Conservation (phyloP, 2,113 vertebrate species). For the Euleptes europaea region DNA sequence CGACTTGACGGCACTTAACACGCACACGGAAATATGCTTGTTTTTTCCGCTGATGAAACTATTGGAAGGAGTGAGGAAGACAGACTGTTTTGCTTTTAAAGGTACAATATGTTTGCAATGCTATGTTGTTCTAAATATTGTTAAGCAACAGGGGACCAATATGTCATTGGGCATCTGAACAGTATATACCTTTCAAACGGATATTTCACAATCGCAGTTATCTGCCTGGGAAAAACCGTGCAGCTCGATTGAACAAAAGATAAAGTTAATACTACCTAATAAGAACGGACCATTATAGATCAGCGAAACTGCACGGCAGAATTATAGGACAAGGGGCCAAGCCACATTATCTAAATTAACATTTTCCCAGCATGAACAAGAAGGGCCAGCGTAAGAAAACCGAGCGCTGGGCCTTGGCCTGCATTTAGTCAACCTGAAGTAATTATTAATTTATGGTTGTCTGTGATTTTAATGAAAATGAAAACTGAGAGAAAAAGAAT, state of each 20-base stretch:
- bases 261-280: conserved; percentile 96
- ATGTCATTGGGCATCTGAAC: conserved; percentile 60
- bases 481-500: conserved; percentile 97
- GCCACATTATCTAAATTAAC: conserved; percentile 99
- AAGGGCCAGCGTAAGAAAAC: conserved; percentile 87
- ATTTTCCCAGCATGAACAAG: conserved; percentile 97
- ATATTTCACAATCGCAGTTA: conserved; percentile 74
- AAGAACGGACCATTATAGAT: conserved; percentile 98
- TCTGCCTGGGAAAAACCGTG: conserved; percentile 75
- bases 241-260: conserved; percentile 92
- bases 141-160: conserved; percentile 59
- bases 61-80: background rate
- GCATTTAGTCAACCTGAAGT: conserved; percentile 99
- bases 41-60: background rate
- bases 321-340: conserved; percentile 94
- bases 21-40: too few species aligned
- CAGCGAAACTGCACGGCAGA: conserved; percentile 94
- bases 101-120: conserved; percentile 53
- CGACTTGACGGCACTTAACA: too few species aligned
- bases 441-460: conserved; percentile 99
- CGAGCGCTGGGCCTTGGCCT: conserved; percentile 84
- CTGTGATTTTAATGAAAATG: conserved; percentile 99
- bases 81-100: conserved; percentile 21
- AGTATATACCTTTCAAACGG: conserved; percentile 65
- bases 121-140: conserved; percentile 56